Percentiles rank a stretch among this genome's conserved stretches.
Conservation (phyloP, 2,888 invertebrate species). For the Vesta saturnalis region DNA sequence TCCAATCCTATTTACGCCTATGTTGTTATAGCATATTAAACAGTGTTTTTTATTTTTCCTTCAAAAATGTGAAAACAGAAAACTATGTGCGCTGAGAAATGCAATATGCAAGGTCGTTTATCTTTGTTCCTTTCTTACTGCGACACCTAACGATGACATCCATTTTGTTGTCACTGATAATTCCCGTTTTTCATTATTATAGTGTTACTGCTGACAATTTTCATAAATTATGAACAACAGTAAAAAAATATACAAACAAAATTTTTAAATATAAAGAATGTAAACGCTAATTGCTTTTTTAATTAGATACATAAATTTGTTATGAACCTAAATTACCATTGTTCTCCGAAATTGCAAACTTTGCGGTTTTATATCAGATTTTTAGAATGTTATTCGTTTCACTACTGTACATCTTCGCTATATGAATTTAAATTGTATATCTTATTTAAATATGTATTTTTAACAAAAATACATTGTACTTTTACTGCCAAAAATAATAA, state of each 20-base stretch:
- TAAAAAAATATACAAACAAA: neutral
- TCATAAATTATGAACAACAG: neutral
- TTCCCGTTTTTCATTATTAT: too few relatives aligned
- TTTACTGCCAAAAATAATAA: neutral
- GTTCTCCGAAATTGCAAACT: neutral
- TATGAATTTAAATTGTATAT: neutral
- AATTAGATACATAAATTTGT: neutral
- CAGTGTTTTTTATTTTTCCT: too few relatives aligned
- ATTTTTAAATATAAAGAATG: neutral
- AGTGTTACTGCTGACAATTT: neutral
- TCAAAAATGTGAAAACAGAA: too few relatives aligned
- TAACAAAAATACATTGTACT: neutral
- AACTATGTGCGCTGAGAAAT: too few relatives aligned
- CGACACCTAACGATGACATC: too few relatives aligned
- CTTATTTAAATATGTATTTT: neutral
- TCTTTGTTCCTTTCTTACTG: too few relatives aligned
- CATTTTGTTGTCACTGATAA: too few relatives aligned
- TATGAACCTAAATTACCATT: neutral
- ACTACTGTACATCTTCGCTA: too few relatives aligned
- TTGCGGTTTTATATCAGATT: neutral
- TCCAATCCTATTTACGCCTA: too few relatives aligned
- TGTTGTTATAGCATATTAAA: too few relatives aligned
- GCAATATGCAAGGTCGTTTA: too few relatives aligned
- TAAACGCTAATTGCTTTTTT: conserved; percentile 1
- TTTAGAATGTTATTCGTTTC: neutral